Base-by-base conservation (phyloP, 2,797 vertebrate genomes). In the Lacerta viridis region DNA sequence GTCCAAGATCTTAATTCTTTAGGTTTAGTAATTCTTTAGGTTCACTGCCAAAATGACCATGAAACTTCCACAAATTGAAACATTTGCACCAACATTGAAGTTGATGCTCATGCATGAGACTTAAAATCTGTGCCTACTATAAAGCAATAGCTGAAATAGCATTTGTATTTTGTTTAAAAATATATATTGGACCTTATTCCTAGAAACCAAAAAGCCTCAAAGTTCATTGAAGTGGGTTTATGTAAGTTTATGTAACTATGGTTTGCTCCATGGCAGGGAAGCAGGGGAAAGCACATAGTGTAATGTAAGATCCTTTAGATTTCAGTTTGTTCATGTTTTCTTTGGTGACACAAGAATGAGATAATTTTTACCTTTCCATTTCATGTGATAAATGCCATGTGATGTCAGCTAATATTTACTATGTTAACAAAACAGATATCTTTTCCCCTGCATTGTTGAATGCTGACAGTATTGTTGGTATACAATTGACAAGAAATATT, bases 141-240 rank as follows among this genome's bases (percentile, higher is more conserved):
- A 75, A 75, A 84, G 50, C 39, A 75, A 36, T 33, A 61, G 11
- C 5, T 84, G 50, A 84, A 83, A 41, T 41, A 83, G 64, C 64
- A 15, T 13, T 61, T 76, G 39, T 39, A 77, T 77, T 66, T 17
- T 81, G 27, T 81, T 66, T 66, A 39, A 66, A 15, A 41, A 81
- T 68, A 15, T 82, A 11, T 82, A 39, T 82, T 41, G 8, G 29
- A 25, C 7, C 27, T 80, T 25, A 64, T 36, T 55, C 27, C 55
- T 68, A 15, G 55, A 64, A 64, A 76, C 11, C 10, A 41, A 27
- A 50, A 43, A n/a, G 23, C 25, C 8, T 85, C 36, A 41, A 11
- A 83, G 15, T 83, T 83, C 50, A 25, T 66, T 36, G 46, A 13
- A 25, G 13, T 75, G 25, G 76, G 17, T 23, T 41, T 85, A 72